Base-by-base conservation (phyloP, 2,797 vertebrate species). In the Notolabrus celidotus region DNA sequence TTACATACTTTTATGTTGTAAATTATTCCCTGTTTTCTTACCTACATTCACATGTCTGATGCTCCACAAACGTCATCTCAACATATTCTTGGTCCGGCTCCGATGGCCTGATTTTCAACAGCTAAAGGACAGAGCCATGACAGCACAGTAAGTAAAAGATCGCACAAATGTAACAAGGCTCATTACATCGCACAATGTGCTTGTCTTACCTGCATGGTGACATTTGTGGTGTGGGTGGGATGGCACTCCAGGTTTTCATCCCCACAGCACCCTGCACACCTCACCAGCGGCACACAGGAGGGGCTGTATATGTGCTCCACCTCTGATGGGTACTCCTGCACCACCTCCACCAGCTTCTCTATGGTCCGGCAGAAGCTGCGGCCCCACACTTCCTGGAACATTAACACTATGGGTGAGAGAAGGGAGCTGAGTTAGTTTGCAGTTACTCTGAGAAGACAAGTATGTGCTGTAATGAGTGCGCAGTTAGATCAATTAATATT, bases 11-110 rank as follows among this genome's bases (percentile, higher is more conserved):
- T 78, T 20, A 73, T 68, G 46, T 64, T 39, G 79, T 46, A 85
- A 77, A 82, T 45, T n/a, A 60, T 27, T 64, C 34, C 53, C 64
- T 53, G 74, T 86, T 82, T 86, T 92, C 94, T 92, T 96, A 99
- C 97, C 96, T 97, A 97, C 97, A 99, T 90, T 96, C 95, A 85
- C 97, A 99, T 91, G 91, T 90, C 89, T 92, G 94, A 67, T 99
- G 96, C 92, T 98, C 96, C 3, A 95, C 93, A 94, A 99, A 99
- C 0, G 88, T 89, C 95, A 97, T 94, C 90, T 98, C 95, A 88
- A 96, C 95, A 3, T 96, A 97, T 80, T 95, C 94, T 64, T 94
- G 90, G 59, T 78, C 92, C n/a, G 92, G 90, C 36, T 94, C 93
- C 1, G 90, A 93, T 38, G 95, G 93, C 71, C 92, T 93, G 88